Evolutionary conservation across 1,140 invertebrate genomes (phyloP).

Genomic region (Leptoteleia sp.): DNA sequence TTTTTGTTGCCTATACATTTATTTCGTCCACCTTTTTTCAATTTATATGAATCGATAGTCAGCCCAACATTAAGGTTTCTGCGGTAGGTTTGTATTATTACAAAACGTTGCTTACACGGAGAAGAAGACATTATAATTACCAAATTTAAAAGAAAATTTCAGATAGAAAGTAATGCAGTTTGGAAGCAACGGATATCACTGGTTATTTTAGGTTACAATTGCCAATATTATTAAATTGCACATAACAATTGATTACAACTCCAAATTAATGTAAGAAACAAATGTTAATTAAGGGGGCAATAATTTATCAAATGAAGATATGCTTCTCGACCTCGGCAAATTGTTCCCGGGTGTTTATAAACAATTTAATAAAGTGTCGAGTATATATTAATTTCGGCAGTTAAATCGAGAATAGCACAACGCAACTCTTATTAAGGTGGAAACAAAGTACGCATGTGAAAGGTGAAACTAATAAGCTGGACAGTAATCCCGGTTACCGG

Average conservation of each 20-base stretch:
- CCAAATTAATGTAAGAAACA: neutral
- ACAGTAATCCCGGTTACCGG: conserved; percentile 71
- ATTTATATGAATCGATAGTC: too few relatives aligned
- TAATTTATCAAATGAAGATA: conserved; percentile 10
- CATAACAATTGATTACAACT: too few relatives aligned
- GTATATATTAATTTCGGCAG: conserved; percentile 63
- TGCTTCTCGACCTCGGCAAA: conserved; percentile 10
- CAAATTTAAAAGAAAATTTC: too few relatives aligned
- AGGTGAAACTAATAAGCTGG: conserved; percentile 75
- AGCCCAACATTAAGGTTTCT: too few relatives aligned
- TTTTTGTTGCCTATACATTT: conserved; percentile 6
- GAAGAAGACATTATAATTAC: too few relatives aligned
- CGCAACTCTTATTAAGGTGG: conserved; percentile 68
- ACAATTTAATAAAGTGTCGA: conserved; percentile 65
- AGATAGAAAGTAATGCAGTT: too few relatives aligned
- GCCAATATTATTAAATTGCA: too few relatives aligned
- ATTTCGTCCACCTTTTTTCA: too few relatives aligned
- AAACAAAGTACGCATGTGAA: conserved; percentile 70
- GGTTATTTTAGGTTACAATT: too few relatives aligned
- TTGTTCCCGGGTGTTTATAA: conserved; percentile 48
- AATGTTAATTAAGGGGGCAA: conserved; percentile 7
- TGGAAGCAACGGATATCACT: too few relatives aligned
- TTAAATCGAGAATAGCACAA: conserved; percentile 64
- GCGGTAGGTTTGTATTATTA: too few relatives aligned
- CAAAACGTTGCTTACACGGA: too few relatives aligned